Conservation (phyloP, 2,797 vertebrate species). For the Pygocentrus nattereri region DNA sequence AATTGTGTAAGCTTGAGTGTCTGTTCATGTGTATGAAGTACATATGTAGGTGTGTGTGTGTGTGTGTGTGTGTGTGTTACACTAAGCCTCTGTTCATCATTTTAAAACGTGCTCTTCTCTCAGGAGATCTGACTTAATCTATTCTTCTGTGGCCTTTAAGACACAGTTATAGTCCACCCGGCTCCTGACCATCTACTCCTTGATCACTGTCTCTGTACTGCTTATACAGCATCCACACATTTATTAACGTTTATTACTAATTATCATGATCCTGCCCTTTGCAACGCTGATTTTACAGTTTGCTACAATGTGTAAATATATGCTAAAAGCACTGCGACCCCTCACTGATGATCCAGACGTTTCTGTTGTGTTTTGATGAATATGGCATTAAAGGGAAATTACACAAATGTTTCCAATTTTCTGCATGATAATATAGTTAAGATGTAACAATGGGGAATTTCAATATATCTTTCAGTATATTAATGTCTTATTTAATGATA, state of each 20-base stretch:
- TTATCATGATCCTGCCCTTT: too few relatives aligned
- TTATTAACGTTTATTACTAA: not conserved
- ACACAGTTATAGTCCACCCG: constrained; percentile 21
- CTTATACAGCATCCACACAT: constrained; percentile 21
- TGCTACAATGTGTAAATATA: too few relatives aligned
- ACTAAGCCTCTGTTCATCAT: constrained; percentile 35
- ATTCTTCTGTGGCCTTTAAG: constrained; percentile 45
- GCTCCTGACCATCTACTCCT: constrained; percentile 12
- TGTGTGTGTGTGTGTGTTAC: constrained; percentile 10
- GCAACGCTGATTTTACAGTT: too few relatives aligned
- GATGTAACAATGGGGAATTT: too few relatives aligned
- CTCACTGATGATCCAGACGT: too few relatives aligned
- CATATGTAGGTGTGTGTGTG: constrained; percentile 7
- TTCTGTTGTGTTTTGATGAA: too few relatives aligned
- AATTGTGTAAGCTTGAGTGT: constrained; percentile 10
- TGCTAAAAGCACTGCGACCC: too few relatives aligned
- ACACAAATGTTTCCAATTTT: too few relatives aligned
- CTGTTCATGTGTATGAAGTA: not conserved
- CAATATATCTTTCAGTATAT: too few relatives aligned
- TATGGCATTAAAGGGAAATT: too few relatives aligned
- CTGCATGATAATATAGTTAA: too few relatives aligned
- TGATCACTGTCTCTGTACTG: not conserved
- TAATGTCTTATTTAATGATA: too few relatives aligned
- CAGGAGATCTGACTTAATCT: constrained; percentile 40
- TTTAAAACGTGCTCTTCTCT: constrained; percentile 38